Evolutionary conservation across 2,888 invertebrate genomes (phyloP).

Genomic region (Phrixothrix hirtus): DNA sequence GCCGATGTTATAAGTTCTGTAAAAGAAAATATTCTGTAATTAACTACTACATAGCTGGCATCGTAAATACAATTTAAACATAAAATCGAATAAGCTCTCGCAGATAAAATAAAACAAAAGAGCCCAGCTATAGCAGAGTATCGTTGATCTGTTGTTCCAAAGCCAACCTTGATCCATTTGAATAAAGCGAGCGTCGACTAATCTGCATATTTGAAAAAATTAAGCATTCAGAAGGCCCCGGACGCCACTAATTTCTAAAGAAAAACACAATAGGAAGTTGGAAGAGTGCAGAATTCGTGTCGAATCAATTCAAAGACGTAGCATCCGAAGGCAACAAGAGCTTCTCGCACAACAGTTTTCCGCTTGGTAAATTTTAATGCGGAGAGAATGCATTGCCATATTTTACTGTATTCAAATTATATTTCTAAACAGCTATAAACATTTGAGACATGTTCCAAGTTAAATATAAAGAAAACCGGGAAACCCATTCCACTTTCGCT

Average conservation of each 20-base stretch:
- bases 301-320: conserved; percentile 5
- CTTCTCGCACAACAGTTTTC: conserved; percentile 10
- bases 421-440: conserved; percentile 42
- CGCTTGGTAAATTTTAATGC: conserved; percentile 27
- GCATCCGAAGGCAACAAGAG: background rate
- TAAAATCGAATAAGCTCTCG: too few species aligned
- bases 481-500: conserved; percentile 15
- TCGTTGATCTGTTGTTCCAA: background rate
- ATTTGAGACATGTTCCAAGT: conserved; percentile 42
- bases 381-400: conserved; percentile 20
- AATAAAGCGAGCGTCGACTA: conserved; percentile 3
- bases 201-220: conserved; percentile 8
- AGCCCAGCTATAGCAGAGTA: background rate
- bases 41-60: too few species aligned
- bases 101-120: background rate
- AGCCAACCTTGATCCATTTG: conserved; percentile 4
- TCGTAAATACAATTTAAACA: too few species aligned
- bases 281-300: background rate
- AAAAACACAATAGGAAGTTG: conserved; percentile 9
- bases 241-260: conserved; percentile 10
- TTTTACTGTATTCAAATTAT: conserved; percentile 37
- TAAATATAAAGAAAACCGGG: conserved; percentile 31
- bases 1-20: background rate
- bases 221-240: conserved; percentile 1
- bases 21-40: background rate